Evolutionary conservation across 2,888 invertebrate genomes (phyloP), one percentile per base, ranked within the genome.

Genomic region (Caenorhabditis angaria): DNA sequence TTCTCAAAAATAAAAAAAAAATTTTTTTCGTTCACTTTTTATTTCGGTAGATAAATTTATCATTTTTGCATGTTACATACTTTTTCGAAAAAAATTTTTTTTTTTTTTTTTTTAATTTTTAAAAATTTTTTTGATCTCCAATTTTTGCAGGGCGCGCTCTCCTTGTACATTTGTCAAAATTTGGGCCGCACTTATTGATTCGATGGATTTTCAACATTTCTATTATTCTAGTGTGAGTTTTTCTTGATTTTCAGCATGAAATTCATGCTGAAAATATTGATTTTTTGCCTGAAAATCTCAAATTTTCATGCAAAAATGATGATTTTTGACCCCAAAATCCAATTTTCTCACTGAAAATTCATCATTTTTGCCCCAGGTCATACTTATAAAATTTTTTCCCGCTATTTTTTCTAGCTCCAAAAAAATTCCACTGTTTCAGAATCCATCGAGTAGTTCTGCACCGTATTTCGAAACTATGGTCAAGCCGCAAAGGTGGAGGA

Each of bases 401-500:
- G 28, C 48, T 62, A 58, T 28, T 12, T 32, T 41, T 41, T 29
- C 24, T 53, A 25, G 41, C 28, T 60, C 29, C 28, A 27, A 51
- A 57, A 22, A 27, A 29, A 53, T 20, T 20, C 32, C 41, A 8
- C 63, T 51, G 20, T 54, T 54, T 29, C 53, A 70, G 70, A 70
- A 65, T 56, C 70, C 70, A 56, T 70, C 70, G 56, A 70, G 70
- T 61, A 70, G 70, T 54, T 54, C 58, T 59, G 63, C 62, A 59
- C 60, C 35, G 22, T 47, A 10, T 41, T 41, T 54, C 20, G 0
- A 56, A 27, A 24, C 20, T 22, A 56, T 53, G 53, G 24, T 35
- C 8, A 41, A 41, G 18, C 41, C 41, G 3, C 41, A 41, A 41
- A 6, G 41, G 10, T 41, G 41, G 41, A 12, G 41, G 2, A 41